Base-by-base conservation (phyloP, 2,797 vertebrate species). In the Lacerta agilis region DNA sequence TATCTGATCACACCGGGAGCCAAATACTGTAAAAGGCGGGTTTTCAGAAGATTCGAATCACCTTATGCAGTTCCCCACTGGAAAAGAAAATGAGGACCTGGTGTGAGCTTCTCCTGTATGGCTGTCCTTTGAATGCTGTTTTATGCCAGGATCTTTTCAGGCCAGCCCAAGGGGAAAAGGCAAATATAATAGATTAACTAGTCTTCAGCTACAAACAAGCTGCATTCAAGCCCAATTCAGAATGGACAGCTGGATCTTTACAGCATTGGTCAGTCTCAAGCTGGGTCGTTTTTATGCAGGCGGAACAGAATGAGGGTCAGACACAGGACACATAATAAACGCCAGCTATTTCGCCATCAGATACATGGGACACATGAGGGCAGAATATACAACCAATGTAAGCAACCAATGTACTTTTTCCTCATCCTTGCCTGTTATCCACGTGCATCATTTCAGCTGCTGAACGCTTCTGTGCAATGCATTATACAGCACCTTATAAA, bases 141-240 rank as follows among this genome's bases (percentile, higher is more conserved):
- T 82, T 79, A 89, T 92, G 89, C 38, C 41, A 88, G 29, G 36
- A 71, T 45, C 61, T 92, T 93, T 55, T 88, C 38, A 87, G 88
- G 90, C 79, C 55, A 93, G 79, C 77, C 49, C 86, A 93, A 92
- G 88, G 76, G 84, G 69, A 83, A 90, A 92, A 82, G 83, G 64
- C 75, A 90, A 88, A 90, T 86, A 92, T 91, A 95, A 91, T 91
- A 66, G 93, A 84, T 79, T 88, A 85, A 92, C 89, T 77, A 87
- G 86, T 81, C 85, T 87, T 93, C 87, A 80, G 86, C 73, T 91
- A 89, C 88, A 76, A 86, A 38, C 2, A 79, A 1, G 90, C 86
- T 87, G 87, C 90, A 88, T 76, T 82, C 82, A 86, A 83, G 82
- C 78, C 89, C n/a, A 78, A 83, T 85, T 92, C 6, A 92, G 92